Base-by-base conservation (phyloP, 2,888 invertebrate genomes). In the Diarsia rubi region DNA sequence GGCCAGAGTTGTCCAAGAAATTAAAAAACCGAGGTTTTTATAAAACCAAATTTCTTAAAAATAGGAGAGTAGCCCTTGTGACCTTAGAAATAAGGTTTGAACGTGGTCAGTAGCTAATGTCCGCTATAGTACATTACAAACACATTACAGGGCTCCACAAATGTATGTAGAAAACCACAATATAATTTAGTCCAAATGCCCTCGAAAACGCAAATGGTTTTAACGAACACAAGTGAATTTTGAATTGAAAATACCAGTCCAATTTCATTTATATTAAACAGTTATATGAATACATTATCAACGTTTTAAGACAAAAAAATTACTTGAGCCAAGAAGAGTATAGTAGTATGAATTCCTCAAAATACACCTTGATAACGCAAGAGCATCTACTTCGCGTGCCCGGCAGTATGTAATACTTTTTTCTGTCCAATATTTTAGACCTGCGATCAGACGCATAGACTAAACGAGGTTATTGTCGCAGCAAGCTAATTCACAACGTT, bases 141-240 rank as follows among this genome's bases (percentile, higher is more conserved):
- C 31, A 12, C 6, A 37, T 44, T 59, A 49, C 31, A 49, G 31
- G n/a, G 21, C 24, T 19, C 21, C 3, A 42, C 21, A 45, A 19
- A 47, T 75, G 5, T 57, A 62, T 62, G 62, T 63, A 59, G 11
- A 31, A 57, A 24, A 21, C n/a, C 44, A 68, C 12, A 31, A 21
- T 49, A 31, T 24, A 8, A 75, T 49, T 42, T 27, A 47, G 9
- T 49, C 27, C 57, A 64, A 73, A 59, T 59, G 16, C 27, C 67
- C 14, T 54, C 8, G 19, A 5, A 6, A 54, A 19, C 45, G 45
- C 59, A 12, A 45, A 75, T 62, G 1, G n/a, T 62, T 77, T 77
- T 77, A 60, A 60, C 24, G 3, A 24, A 45, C 14, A 0, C 21
- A 21, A 16, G 44, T 45, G 31, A 60, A 69, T 60, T 60, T 45